Conservation (phyloP, 2,888 invertebrate genomes). For the Dolichopus griseipennis region DNA sequence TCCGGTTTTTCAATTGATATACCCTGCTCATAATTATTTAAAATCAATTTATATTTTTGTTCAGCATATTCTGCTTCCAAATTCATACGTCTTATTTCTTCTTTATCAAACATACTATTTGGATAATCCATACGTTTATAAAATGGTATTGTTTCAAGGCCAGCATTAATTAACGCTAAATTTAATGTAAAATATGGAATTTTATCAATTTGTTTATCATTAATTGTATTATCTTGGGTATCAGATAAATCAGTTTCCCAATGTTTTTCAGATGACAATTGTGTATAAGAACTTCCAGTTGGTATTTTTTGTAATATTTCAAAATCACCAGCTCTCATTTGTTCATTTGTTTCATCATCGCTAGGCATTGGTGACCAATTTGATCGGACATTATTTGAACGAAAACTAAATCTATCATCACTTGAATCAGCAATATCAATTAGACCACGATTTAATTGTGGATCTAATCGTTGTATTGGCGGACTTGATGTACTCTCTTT, state of each 20-base stretch:
- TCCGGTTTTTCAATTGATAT: not conserved
- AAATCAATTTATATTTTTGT: constrained; percentile 30
- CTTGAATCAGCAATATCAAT: constrained; percentile 41
- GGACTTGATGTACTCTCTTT: not conserved
- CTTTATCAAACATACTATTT: constrained; percentile 39
- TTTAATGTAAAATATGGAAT: constrained; percentile 43
- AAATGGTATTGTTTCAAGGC: constrained; percentile 45
- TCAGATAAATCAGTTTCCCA: constrained; percentile 31
- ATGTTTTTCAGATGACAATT: constrained; percentile 43
- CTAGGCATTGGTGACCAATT: constrained; percentile 25
- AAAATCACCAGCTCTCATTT: constrained; percentile 40
- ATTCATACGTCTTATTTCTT: constrained; percentile 34
- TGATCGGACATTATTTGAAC: constrained; percentile 21
- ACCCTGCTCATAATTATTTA: constrained; percentile 27
- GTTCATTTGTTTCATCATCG: constrained; percentile 30
- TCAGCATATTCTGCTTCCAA: constrained; percentile 34
- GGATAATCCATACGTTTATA: constrained; percentile 42
- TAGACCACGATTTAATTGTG: constrained; percentile 26
- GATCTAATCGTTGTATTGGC: not conserved
- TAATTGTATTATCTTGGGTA: not conserved
- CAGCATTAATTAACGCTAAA: constrained; percentile 38
- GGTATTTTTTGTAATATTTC: constrained; percentile 38
- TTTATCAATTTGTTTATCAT: constrained; percentile 33
- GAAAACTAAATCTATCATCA: constrained; percentile 33
- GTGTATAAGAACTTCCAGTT: constrained; percentile 35